A percentile compares a stretch with the other conserved stretches of the same genome.
Conservation (phyloP, 2,888 invertebrate species). For the Cremastobaeus sp. region DNA sequence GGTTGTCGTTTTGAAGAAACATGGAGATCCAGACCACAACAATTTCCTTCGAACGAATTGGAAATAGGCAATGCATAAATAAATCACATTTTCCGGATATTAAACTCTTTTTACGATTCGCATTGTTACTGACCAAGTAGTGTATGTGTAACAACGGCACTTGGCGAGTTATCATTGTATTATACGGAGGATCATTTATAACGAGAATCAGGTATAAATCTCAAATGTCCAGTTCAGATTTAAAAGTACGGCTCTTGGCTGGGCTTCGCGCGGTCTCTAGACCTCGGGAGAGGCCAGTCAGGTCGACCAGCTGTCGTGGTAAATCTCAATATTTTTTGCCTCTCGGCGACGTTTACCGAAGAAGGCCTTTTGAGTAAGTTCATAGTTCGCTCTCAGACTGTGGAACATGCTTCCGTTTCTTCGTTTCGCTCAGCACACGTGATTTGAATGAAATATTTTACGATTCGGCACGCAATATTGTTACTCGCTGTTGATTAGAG, state of each 20-base stretch:
- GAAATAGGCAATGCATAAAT: constrained; percentile 50
- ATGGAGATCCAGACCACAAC: constrained; percentile 23
- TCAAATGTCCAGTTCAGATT: constrained; percentile 60
- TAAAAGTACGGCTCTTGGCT: constrained; percentile 64
- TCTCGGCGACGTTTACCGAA: constrained; percentile 56
- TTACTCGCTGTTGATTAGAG: constrained; percentile 6
- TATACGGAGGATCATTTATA: constrained; percentile 57
- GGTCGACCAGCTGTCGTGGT: constrained; percentile 67
- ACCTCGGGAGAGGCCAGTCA: constrained; percentile 58
- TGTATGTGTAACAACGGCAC: constrained; percentile 44
- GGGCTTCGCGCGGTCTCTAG: constrained; percentile 48
- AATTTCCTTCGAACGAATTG: constrained; percentile 51
- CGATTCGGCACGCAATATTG: constrained; percentile 7
- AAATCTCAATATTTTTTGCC: constrained; percentile 67
- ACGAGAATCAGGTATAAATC: constrained; percentile 62
- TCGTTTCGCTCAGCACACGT: constrained; percentile 39
- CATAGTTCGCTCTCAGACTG: constrained; percentile 54
- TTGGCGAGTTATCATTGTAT: constrained; percentile 60
- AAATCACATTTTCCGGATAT: constrained; percentile 57
- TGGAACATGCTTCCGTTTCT: constrained; percentile 58
- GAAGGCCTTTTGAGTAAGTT: constrained; percentile 59
- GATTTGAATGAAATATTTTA: constrained; percentile 54
- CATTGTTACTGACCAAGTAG: constrained; percentile 32
- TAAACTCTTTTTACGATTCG: constrained; percentile 46
- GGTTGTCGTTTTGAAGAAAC: constrained; percentile 13